These are phyloP conservation scores for Ochlodes sylvanus DNA, from an alignment of 2,888 invertebrate species.

Conservation along the genomic window DNA sequence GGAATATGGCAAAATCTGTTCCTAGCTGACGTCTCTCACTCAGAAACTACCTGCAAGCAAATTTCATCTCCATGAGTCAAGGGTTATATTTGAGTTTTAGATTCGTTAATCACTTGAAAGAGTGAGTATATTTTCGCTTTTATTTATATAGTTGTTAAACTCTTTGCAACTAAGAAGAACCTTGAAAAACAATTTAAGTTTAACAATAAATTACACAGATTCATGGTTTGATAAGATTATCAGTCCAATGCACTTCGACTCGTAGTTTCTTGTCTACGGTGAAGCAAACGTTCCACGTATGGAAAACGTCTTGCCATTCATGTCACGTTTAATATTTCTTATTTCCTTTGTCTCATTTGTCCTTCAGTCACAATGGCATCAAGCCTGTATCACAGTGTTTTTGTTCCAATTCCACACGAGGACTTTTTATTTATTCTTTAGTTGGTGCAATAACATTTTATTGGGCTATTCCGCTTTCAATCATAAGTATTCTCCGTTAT, in stretches of 20 bases:
- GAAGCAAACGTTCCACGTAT: conserved; percentile 52
- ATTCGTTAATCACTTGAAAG: too few relatives aligned
- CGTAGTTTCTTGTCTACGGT: conserved; percentile 14
- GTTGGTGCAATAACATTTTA: conserved; percentile 37
- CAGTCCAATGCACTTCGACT: not conserved
- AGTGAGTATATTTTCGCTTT: too few relatives aligned
- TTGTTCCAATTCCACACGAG: conserved; percentile 52
- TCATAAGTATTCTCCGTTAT: conserved; percentile 18
- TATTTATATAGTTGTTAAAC: too few relatives aligned
- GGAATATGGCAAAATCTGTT: too few relatives aligned
- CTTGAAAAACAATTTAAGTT: too few relatives aligned
- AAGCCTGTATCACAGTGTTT: conserved; percentile 65
- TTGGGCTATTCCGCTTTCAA: conserved; percentile 26
- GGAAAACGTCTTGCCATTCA: conserved; percentile 71
- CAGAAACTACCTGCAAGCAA: too few relatives aligned
- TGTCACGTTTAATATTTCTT: conserved; percentile 84
- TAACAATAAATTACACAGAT: not conserved
- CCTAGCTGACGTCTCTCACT: too few relatives aligned
- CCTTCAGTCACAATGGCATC: conserved; percentile 74
- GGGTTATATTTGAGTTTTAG: too few relatives aligned
- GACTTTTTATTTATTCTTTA: conserved; percentile 37
- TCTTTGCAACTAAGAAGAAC: too few relatives aligned
- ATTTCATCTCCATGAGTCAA: too few relatives aligned
- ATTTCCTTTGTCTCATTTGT: conserved; percentile 82
- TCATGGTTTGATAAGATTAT: not conserved